Base-by-base conservation (phyloP, 2,888 invertebrate genomes). In the Oeneis ivallda region DNA sequence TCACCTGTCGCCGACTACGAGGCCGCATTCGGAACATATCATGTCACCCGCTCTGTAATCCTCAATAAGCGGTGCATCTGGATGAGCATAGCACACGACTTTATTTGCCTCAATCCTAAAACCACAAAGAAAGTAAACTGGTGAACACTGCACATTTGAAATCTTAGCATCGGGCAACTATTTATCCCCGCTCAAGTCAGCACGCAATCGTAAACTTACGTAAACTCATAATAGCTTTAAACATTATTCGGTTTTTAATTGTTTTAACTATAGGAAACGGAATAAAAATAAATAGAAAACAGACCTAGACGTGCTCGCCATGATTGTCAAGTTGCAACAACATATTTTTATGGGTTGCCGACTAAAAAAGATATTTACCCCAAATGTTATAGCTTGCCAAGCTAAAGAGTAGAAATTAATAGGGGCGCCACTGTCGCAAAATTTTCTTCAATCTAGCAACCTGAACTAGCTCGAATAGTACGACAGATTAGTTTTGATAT, bases 1-100 rank as follows among this genome's bases (percentile, higher is more conserved):
- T 84, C 92, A 97, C 97, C 98, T 95, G 92, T 99, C 99, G 13
- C 99, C 99, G 32, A 99, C 99, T 59, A 99, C 99, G 67, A 99
- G 93, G n/a, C 99, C 99, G 93, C 99, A 99, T 92, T 98, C 98
- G 37, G 99, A 97, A 86, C 99, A 99, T 79, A 99, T 98, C 94
- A 98, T 97, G 92, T 99, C 99, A 43, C 99, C 99, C 71, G 98
- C 98, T 79, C 99, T 94, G 86, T 99, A 98, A 87, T 99, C 99
- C 88, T 99, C 99, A 77, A 99, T 97, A 61, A 99, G 94, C 57
- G 96, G 95, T 15, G 98, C 97, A 84, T 98, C 98, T 71, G 99
- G 99, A 92, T 99, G 99, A 70, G 96, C 95, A 86, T 95, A 96
- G 85, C 98, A 98, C 81, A 96, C 96, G 76, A 97, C 95, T 89